Percentiles rank a stretch among this genome's conserved stretches.
These are phyloP conservation scores for Dipodomys spectabilis DNA, from an alignment of 2,113 vertebrate genomes.

Conservation along the genomic window DNA sequence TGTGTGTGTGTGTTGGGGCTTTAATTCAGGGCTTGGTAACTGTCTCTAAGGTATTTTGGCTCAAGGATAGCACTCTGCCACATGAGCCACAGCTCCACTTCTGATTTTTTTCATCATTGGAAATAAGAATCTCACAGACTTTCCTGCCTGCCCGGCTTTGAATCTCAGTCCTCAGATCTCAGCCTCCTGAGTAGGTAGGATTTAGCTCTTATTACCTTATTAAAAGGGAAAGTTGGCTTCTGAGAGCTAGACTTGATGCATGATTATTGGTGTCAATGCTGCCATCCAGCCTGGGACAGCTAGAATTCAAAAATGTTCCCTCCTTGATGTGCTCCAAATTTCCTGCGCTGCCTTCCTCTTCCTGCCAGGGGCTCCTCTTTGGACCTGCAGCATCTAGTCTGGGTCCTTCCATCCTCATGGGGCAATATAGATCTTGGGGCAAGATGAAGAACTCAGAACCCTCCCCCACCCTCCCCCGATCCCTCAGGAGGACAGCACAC, in stretches of 20 bases:
- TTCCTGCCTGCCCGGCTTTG: no score
- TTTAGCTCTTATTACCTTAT: background rate
- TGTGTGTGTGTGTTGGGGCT: no score
- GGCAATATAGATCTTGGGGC: background rate
- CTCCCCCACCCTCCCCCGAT: background rate
- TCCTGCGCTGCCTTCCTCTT: background rate
- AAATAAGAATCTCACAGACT: no score
- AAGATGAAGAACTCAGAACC: background rate
- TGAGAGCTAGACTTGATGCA: background rate
- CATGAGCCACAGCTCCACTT: no score
- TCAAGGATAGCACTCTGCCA: no score
- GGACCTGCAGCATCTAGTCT: background rate
- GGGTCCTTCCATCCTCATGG: background rate
- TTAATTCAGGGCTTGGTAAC: no score
- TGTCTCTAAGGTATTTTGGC: no score
- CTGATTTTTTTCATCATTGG: no score
- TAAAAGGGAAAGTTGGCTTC: background rate
- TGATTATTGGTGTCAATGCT: background rate
- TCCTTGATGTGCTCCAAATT: background rate
- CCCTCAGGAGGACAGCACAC: background rate
- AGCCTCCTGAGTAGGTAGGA: background rate
- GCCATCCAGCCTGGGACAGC: background rate
- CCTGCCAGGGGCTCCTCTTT: background rate
- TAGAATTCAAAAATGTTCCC: background rate
- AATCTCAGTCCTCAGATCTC: no score